Percentiles rank a stretch among this genome's conserved stretches.
Conservation (phyloP, 2,797 vertebrate genomes). For the Loriculus beryllinus region DNA sequence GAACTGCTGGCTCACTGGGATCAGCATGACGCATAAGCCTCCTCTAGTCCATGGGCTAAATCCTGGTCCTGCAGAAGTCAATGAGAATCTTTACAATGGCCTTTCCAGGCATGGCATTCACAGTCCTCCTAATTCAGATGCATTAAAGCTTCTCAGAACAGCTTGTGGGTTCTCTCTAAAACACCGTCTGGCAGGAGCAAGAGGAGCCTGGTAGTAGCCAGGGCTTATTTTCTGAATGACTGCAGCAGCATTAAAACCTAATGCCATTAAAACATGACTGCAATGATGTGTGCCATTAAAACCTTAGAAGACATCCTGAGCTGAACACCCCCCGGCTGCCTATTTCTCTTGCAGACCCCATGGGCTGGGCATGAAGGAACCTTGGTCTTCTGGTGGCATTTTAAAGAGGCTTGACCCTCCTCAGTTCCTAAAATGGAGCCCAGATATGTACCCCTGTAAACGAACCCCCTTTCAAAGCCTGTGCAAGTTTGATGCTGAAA, state of each 20-base stretch:
- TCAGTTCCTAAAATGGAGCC: neutral
- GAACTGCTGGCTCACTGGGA: neutral
- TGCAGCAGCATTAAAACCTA: slow-evolving; percentile 41
- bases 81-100: slow-evolving; percentile 19
- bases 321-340: neutral
- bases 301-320: neutral
- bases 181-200: slow-evolving; percentile 23
- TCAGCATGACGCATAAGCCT: neutral
- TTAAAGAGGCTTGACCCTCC: neutral
- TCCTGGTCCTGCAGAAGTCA: slow-evolving; percentile 36
- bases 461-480: neutral
- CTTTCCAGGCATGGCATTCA: neutral
- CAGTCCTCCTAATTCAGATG: slow-evolving; percentile 41
- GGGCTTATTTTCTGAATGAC: slow-evolving; percentile 57
- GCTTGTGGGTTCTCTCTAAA: slow-evolving; percentile 54
- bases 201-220: slow-evolving; percentile 17
- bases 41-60: neutral
- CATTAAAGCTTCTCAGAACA: slow-evolving; percentile 36
- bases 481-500: neutral
- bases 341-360: neutral
- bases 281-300: slow-evolving; percentile 27
- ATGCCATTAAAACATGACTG: slow-evolving; percentile 56
- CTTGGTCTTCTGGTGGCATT: neutral
- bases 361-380: neutral
- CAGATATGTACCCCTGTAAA: neutral